phyloP scores from a whole-genome alignment of 2,797 vertebrate genomes.

The Sciurus vulgaris region DNA sequence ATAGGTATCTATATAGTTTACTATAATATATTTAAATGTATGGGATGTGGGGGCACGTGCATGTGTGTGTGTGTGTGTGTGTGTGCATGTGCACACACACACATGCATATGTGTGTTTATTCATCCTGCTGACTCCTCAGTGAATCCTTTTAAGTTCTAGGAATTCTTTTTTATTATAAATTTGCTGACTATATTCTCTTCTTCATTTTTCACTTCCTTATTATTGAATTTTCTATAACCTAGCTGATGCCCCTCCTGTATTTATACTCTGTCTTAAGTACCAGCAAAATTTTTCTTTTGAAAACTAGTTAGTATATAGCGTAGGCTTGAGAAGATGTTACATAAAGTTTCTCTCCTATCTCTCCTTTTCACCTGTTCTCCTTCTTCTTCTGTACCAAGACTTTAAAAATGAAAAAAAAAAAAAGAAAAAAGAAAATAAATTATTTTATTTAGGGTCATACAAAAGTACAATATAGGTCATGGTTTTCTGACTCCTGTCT shows the following conservation, averaged over 20 bases:
- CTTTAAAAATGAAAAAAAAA: not conserved
- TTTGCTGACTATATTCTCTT: not conserved
- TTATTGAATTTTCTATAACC: not conserved
- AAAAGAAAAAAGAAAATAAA: no score
- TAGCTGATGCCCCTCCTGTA: not conserved
- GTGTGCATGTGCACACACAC: not conserved
- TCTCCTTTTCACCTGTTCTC: not conserved
- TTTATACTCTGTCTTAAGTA: not conserved
- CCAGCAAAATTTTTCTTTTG: not conserved
- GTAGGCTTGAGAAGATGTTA: not conserved
- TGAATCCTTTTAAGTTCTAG: not conserved
- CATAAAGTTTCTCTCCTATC: not conserved
- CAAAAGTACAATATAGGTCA: not conserved
- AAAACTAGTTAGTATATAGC: not conserved
- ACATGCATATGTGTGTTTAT: not conserved
- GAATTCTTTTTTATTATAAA: not conserved
- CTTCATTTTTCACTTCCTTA: not conserved
- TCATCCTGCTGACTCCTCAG: not conserved
- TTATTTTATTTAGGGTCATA: not conserved
- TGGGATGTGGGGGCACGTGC: not conserved
- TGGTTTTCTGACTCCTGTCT: not conserved
- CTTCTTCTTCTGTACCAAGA: no score
- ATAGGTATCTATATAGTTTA: not conserved
- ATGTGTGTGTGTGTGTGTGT: not conserved
- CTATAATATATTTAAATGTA: not conserved